Evolutionary conservation across 2,888 invertebrate species (phyloP), one percentile per base, ranked within the genome.

Genomic region (Epirrhoe tristata): DNA sequence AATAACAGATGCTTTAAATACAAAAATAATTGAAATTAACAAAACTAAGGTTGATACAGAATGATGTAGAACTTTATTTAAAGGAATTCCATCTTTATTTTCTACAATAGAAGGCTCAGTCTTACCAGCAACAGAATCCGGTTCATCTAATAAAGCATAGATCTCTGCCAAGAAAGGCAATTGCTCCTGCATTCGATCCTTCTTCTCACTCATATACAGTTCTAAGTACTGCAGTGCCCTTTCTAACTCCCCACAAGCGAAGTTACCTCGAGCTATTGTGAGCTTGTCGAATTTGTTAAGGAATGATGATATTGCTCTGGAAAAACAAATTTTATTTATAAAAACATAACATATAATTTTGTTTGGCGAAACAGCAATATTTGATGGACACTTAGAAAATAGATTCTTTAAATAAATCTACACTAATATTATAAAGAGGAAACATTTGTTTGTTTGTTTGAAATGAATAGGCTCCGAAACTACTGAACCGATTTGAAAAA

Each of bases 101-200:
- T 5, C 12, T 8, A 50, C 7, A 0, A 32, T 0, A 8, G 39
- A n/a, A 10, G 31, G 43, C 17, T 57, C 8, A 34, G 58, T 53
- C 78, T 79, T 92, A 85, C 97, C 98, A 72, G 97, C 96, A 0
- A 99, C 97, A 8, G 98, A 97, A 86, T 99, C 99, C 0, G 98
- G 96, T 84, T 99, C 98, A 84, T 98, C 97, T 70, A 99, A 86
- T 68, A 97, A 94, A 0, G 97, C 97, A 84, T 98, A 98, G 76
- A 99, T 96, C 92, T 97, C 96, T 0, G 96, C 95, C 39, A 96
- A 82, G 72, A 96, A 94, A 0, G 95, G 94, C 55, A 96, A 84
- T 72, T 96, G 95, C 7, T 95, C 94, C 69, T 95, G 94, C 71
- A 95, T 83, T 12, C 91, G 88, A 0, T 88, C 82, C 8, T 93